These are phyloP conservation scores for Smutsia gigantea DNA, from an alignment of 2,797 vertebrate species.

Conservation along the genomic window DNA sequence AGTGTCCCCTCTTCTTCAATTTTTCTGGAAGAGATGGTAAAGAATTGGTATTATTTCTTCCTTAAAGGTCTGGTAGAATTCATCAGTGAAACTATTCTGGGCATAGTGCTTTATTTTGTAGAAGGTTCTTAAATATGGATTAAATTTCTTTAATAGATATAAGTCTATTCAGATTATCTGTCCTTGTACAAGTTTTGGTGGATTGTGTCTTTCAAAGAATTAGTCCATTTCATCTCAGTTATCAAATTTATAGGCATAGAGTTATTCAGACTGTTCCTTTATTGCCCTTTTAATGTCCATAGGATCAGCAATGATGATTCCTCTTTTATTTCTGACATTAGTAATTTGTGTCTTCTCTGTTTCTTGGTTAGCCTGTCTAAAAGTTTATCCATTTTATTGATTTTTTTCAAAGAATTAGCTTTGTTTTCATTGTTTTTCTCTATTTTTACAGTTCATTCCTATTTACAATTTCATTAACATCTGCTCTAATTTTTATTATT, in stretches of 20 bases:
- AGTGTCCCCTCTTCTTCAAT: not conserved
- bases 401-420: constrained; percentile 8
- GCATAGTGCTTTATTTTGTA: not conserved
- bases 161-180: not conserved
- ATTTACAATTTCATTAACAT: not conserved
- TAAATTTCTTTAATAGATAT: not conserved
- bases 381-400: not conserved
- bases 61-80: not conserved
- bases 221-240: not conserved
- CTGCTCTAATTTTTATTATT: not conserved
- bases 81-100: not conserved
- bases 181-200: not conserved
- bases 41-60: not conserved
- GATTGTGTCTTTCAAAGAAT: not conserved
- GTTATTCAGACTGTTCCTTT: not conserved
- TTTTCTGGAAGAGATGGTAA: not conserved
- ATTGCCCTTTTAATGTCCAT: not conserved
- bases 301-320: not conserved
- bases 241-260: not conserved
- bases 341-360: not conserved
- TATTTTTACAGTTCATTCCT: not conserved
- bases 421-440: not conserved
- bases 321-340: not conserved
- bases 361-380: not conserved
- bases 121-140: not conserved